A percentile compares a stretch with the other conserved stretches of the same genome.
phyloP scores from a whole-genome alignment of 2,888 invertebrate species.

The Phengaris arion region DNA sequence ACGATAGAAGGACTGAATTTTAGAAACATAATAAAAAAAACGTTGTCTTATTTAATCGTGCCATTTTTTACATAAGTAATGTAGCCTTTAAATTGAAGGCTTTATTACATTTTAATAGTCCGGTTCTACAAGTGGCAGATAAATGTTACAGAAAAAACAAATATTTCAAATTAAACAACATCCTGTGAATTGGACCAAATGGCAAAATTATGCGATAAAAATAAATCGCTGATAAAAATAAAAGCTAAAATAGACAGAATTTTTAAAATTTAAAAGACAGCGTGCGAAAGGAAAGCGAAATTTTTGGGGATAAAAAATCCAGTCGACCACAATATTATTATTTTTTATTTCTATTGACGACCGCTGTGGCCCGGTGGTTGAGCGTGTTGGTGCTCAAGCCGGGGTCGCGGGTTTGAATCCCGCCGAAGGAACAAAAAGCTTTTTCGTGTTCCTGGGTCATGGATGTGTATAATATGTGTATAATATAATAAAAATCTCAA shows the following conservation, averaged over 20 bases:
- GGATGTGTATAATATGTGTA: no score
- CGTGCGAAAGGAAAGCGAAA: no score
- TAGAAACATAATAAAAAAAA: neutral
- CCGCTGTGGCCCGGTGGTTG: no score
- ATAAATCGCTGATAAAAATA: neutral
- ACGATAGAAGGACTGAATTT: neutral
- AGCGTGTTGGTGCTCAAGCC: no score
- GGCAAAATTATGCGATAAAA: neutral
- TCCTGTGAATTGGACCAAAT: neutral
- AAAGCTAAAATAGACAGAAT: neutral
- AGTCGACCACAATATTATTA: neutral
- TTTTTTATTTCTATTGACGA: neutral
- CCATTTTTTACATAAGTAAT: neutral
- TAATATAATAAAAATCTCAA: no score
- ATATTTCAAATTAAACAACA: neutral
- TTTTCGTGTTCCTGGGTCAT: no score
- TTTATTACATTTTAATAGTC: neutral
- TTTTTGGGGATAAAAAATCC: neutral
- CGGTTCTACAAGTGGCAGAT: neutral
- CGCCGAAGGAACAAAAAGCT: no score
- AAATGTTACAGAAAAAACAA: conserved; percentile 17
- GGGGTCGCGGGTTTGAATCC: no score
- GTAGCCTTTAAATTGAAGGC: neutral
- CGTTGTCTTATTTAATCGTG: neutral
- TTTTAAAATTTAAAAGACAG: no score